Evolutionary conservation across 2,888 invertebrate genomes (phyloP), one percentile per base, ranked within the genome.

Genomic region (Subacronicta megacephala): DNA sequence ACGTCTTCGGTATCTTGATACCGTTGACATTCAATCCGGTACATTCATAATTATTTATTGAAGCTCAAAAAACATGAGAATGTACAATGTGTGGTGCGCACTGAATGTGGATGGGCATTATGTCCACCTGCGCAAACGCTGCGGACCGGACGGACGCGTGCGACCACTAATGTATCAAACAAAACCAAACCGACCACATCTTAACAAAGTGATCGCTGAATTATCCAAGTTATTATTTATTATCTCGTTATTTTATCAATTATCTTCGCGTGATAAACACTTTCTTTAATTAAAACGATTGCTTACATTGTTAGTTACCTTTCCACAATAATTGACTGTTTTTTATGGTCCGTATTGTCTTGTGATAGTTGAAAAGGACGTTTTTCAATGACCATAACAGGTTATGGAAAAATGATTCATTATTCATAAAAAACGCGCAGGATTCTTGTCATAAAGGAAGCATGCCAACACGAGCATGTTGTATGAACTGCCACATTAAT

Each of bases 141-240:
- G 71, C 67, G 55, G 62, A 53, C 73, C 78, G 71, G 79, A 64
- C 73, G 74, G 77, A 80, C 88, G 86, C 86, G 87, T 83, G 87
- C 83, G 75, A 66, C 63, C 53, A 65, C 71, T 71, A 70, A 64
- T 69, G 70, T 61, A 59, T 75, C 67, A 77, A 59, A 75, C 67
- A 77, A 76, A 72, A 64, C 63, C 64, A 60, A 56, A 62, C 63
- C 64, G 59, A 56, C 59, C 62, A 59, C 73, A 63, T 73, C 56
- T 59, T 60, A 61, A 70, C 73, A 49, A 31, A 68, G 55, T 73
- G 75, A 68, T 60, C 65, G 56, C 61, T 82, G 78, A 76, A 82
- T 81, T 70, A 82, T 82, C 81, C 74, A 81, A 55, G 56, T 63
- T 69, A 54, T 45, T 67, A 76, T 75, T 73, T 68, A 54, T 45